Evolutionary conservation across 2,113 vertebrate genomes (phyloP).

Genomic region (Alligator sinensis): DNA sequence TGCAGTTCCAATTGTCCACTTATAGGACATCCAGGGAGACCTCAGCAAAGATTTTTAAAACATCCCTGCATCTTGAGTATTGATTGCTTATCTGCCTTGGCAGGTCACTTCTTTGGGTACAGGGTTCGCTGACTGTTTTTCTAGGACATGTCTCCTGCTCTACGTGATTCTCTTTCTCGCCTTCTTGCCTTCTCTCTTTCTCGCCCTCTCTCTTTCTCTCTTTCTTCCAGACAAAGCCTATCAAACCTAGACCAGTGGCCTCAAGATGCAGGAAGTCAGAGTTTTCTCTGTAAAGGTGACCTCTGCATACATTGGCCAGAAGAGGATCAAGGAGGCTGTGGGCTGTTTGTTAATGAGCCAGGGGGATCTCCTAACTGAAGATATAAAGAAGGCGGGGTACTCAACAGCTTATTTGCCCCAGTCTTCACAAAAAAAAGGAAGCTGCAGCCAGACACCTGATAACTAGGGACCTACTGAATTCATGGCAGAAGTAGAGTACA

Average conservation of each 20-base stretch:
- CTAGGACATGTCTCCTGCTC: background rate
- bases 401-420: too few relatives aligned
- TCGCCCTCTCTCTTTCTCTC: background rate
- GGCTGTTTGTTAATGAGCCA: too few relatives aligned
- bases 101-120: fast-evolving
- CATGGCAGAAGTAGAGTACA: too few relatives aligned
- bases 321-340: too few relatives aligned
- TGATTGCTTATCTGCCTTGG: background rate
- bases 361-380: too few relatives aligned
- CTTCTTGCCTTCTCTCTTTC: too few relatives aligned
- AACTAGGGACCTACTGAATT: too few relatives aligned
- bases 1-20: background rate
- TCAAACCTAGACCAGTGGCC: background rate
- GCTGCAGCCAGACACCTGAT: too few relatives aligned
- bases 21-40: background rate
- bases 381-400: too few relatives aligned
- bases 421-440: too few relatives aligned
- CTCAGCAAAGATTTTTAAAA: background rate
- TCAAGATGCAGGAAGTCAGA: background rate
- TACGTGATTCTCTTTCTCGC: too few relatives aligned
- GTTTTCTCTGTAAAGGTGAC: background rate
- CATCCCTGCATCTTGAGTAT: background rate
- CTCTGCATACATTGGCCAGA: background rate
- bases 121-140: background rate
- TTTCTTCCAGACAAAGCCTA: background rate